Evolutionary conservation across 2,888 invertebrate species (phyloP).

Genomic region (Phyllotreta striolata): DNA sequence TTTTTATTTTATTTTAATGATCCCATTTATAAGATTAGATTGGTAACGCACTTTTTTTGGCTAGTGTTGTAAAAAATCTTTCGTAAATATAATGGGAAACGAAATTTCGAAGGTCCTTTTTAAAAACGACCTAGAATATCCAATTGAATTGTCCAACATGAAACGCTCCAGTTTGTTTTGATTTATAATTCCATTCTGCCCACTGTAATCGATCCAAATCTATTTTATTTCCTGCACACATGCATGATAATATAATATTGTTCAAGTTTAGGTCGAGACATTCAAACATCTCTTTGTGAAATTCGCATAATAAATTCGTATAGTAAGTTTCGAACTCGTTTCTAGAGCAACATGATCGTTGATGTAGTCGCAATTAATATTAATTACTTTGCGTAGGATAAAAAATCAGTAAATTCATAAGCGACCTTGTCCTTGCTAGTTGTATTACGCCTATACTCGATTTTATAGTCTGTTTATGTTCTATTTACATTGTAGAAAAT

Average conservation of each 20-base stretch:
- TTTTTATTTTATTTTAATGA: no score
- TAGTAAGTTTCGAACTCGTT: background rate
- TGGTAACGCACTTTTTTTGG: no score
- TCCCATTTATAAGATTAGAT: no score
- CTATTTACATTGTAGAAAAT: no score
- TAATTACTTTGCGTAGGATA: constrained; percentile 44
- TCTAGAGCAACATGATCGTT: constrained; percentile 8
- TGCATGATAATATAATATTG: no score
- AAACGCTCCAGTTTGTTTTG: background rate
- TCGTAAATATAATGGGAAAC: no score
- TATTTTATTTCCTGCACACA: constrained; percentile 1
- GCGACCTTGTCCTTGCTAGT: constrained; percentile 50
- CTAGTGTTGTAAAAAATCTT: no score
- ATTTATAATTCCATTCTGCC: constrained; percentile 3
- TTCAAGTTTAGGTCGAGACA: no score
- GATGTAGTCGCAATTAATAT: constrained; percentile 41
- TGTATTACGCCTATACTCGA: constrained; percentile 38
- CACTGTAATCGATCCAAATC: constrained; percentile 8
- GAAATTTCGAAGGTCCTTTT: no score
- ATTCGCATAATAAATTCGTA: constrained; percentile 5
- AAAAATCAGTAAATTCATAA: constrained; percentile 20
- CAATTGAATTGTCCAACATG: no score
- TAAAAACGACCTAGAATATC: no score
- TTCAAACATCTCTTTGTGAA: background rate
- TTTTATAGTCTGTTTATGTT: background rate